Base-by-base conservation (phyloP, 2,888 invertebrate genomes). In the Bedellia somnulentella region DNA sequence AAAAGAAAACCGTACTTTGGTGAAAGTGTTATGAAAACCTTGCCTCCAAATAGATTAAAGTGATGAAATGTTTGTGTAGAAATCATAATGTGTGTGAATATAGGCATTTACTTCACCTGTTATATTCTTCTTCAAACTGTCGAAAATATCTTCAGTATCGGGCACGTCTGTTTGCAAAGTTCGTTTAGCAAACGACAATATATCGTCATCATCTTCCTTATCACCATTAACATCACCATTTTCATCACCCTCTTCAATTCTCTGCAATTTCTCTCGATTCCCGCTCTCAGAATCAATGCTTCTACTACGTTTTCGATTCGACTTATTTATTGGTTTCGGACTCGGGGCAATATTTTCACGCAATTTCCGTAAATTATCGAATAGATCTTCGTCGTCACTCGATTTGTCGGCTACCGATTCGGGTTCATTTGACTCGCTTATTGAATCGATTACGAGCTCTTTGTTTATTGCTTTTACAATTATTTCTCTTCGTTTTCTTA, bases 381-480 rank as follows among this genome's bases (percentile, higher is more conserved):
- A 73, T 35, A 73, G 45, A 39, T 70, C 62, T 29, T 70, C 67
- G 30, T 73, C 71, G 35, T 66, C 59, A 32, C 62, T 63, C 0
- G 66, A 64, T 30, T 58, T 55, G 3, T 30, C 40, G 5, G 37
- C 37, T 4, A 23, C 14, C 10, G 9, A 9, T 10, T 5, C 10
- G 24, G 28, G 24, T 23, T 35, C 35, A 30, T 30, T 35, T 17
- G 12, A 21, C 23, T 35, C 37, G 18, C 9, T 18, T 18, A 36
- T 23, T 4, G 44, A 36, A 13, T 63, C 58, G 24, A 66, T 39
- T 28, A 67, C 55, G 31, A 78, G 57, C 37, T 66, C 75, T 38
- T 79, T 79, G 37, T 79, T 71, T 22, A 83, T 49, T 1, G 80
- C 80, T 49, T 79, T 73, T 30, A 68, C 60, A 37, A 84, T 71